Evolutionary conservation across 1,140 invertebrate species (phyloP).

Genomic region (Neodiprion virginianus): DNA sequence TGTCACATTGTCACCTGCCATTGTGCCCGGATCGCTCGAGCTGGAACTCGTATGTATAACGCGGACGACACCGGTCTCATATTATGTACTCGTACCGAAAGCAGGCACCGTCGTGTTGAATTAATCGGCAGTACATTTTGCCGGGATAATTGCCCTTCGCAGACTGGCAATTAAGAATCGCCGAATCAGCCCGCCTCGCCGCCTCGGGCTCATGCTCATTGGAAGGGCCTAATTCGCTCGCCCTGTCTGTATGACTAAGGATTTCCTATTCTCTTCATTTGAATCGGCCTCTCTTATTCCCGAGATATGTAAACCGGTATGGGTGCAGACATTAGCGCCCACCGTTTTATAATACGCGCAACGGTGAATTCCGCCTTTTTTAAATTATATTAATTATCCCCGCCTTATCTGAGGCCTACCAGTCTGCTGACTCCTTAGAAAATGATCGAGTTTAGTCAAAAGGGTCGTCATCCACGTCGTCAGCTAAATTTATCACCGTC

Average conservation of each 20-base stretch:
- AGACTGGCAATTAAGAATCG: conserved; percentile 1
- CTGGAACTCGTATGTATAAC: background rate
- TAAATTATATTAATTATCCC: background rate
- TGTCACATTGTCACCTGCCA: conserved; percentile 6
- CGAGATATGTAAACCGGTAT: too few relatives aligned
- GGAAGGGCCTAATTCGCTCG: background rate
- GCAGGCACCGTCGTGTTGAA: background rate
- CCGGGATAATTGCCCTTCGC: conserved; percentile 1
- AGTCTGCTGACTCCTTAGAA: conserved; percentile 4
- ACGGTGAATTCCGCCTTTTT: too few relatives aligned
- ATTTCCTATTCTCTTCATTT: background rate
- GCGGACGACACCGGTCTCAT: background rate
- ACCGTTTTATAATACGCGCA: too few relatives aligned
- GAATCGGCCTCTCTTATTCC: background rate
- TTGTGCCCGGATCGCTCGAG: background rate
- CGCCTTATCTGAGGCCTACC: background rate
- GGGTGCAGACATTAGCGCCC: too few relatives aligned
- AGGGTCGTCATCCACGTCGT: background rate
- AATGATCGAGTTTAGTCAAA: conserved; percentile 3
- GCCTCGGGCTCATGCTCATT: background rate
- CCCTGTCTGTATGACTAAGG: background rate
- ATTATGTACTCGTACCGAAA: background rate
- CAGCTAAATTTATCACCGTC: conserved; percentile 2
- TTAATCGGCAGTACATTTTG: conserved; percentile 10
- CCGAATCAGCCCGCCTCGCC: background rate